Evolutionary conservation across 2,797 vertebrate genomes (phyloP).

Genomic region (Silurus lanzhouensis): DNA sequence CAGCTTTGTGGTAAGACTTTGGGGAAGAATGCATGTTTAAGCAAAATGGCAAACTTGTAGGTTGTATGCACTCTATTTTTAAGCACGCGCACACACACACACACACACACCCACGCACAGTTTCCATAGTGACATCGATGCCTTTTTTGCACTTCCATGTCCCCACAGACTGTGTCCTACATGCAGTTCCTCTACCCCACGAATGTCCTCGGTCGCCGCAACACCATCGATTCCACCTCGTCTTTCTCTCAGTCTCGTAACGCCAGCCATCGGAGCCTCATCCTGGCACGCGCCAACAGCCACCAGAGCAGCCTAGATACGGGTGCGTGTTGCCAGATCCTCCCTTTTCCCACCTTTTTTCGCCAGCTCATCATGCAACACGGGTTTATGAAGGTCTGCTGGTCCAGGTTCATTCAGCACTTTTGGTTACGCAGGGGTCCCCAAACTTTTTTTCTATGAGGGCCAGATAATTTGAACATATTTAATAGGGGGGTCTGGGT

Average conservation of each 20-base stretch:
- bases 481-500: too few relatives aligned
- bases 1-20: too few relatives aligned
- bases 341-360: slow-evolving; percentile 25
- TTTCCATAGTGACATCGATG: background rate
- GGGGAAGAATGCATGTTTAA: too few relatives aligned
- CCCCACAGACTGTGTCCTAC: slow-evolving; percentile 90
- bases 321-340: slow-evolving; percentile 69
- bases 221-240: slow-evolving; percentile 96
- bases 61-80: too few relatives aligned
- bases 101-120: background rate
- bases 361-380: background rate
- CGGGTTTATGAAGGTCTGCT: background rate
- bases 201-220: slow-evolving; percentile 92
- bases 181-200: slow-evolving; percentile 97
- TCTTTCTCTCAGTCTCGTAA: slow-evolving; percentile 94
- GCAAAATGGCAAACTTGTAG: too few relatives aligned
- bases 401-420: background rate
- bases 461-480: too few relatives aligned
- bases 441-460: too few relatives aligned
- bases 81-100: background rate
- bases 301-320: slow-evolving; percentile 96
- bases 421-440: background rate
- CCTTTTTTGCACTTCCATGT: background rate
- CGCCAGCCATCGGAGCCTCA: slow-evolving; percentile 95
- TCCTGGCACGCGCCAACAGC: slow-evolving; percentile 90